Evolutionary conservation across 1,140 invertebrate species (phyloP).

Genomic region (Zaprionus camerounensis): DNA sequence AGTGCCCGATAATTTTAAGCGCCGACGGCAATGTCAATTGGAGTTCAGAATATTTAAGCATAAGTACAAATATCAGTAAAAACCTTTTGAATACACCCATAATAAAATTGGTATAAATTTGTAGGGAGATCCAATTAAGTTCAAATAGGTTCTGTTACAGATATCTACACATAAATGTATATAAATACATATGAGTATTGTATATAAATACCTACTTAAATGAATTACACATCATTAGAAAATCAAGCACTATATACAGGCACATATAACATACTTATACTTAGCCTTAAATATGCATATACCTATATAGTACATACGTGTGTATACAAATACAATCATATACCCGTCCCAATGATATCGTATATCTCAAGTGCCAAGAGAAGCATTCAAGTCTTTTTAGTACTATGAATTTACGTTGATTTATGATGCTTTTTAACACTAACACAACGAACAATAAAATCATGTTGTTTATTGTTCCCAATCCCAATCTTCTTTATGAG

Average conservation of each 20-base stretch:
- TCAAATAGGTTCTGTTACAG: not conserved
- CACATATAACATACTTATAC: not conserved
- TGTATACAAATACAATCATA: no score
- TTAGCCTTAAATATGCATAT: not conserved
- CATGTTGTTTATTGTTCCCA: not conserved
- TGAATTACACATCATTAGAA: not conserved
- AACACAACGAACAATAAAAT: not conserved
- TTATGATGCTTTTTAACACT: not conserved
- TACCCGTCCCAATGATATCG: not conserved
- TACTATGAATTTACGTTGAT: not conserved
- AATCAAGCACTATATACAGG: not conserved
- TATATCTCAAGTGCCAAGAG: not conserved
- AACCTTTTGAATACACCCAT: not conserved
- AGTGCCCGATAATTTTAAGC: no score
- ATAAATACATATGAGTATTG: not conserved
- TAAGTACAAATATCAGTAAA: no score
- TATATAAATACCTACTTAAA: not conserved
- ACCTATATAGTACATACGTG: no score
- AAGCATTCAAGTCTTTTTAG: not conserved
- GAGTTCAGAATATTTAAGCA: slow-evolving; percentile 3
- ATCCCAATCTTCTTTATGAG: not conserved
- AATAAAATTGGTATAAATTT: not conserved
- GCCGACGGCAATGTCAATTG: not conserved
- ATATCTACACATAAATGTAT: not conserved
- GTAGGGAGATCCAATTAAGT: not conserved